Conservation (phyloP, 2,113 vertebrate species). For the Puntigrus tetrazona region DNA sequence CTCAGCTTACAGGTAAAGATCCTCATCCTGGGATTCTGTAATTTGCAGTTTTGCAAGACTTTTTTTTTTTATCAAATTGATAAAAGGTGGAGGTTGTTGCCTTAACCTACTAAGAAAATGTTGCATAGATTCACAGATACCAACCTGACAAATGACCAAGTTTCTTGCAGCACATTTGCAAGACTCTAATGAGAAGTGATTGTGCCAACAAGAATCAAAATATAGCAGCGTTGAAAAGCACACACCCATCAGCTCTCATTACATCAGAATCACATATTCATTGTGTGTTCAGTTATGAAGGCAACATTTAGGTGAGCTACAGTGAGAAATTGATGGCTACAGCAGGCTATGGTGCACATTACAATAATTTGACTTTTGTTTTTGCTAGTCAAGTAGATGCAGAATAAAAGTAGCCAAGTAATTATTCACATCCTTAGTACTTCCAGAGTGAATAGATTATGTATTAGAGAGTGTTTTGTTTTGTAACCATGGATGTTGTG, state of each 20-base stretch:
- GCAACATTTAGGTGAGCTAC: background rate
- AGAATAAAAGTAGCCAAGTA: background rate
- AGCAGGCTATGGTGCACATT: background rate
- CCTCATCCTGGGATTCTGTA: background rate
- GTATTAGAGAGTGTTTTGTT: background rate
- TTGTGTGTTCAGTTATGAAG: background rate
- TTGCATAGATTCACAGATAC: background rate
- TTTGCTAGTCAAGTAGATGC: background rate
- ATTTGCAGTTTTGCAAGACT: background rate
- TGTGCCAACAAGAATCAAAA: background rate
- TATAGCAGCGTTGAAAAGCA: background rate
- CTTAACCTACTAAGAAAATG: background rate
- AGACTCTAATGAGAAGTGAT: background rate
- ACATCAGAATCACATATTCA: background rate
- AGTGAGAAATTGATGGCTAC: background rate
- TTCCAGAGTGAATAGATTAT: background rate
- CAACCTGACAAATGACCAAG: background rate
- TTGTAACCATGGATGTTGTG: slow-evolving; percentile 43
- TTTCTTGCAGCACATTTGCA: background rate
- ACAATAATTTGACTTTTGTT: background rate
- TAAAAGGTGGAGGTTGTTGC: background rate
- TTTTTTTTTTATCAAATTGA: background rate
- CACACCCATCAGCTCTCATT: background rate
- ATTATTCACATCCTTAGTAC: background rate
- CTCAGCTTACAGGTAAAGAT: slow-evolving; percentile 62